Conservation (phyloP, 2,113 vertebrate species). For the Furnarius figulus region DNA sequence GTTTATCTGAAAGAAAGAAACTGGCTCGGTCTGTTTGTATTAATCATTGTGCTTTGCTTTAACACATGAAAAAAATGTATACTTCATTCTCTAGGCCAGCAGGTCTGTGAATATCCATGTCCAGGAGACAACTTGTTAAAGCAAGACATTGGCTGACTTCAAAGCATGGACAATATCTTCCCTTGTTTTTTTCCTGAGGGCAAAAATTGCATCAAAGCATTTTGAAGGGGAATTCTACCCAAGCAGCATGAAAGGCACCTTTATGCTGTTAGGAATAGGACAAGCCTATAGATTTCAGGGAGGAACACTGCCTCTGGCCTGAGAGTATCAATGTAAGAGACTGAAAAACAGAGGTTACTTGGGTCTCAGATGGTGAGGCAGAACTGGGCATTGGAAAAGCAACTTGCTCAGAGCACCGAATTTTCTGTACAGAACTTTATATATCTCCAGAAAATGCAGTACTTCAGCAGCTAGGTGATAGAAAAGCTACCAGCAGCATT, state of each 20-base stretch:
- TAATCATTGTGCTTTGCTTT: slow-evolving; percentile 12
- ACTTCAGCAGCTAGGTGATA: background rate
- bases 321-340: background rate
- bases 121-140: background rate
- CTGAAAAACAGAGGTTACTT: background rate
- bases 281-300: background rate
- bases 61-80: background rate
- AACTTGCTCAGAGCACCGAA: background rate
- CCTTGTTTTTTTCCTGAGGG: background rate
- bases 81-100: background rate
- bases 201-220: slow-evolving; percentile 14
- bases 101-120: background rate
- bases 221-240: background rate
- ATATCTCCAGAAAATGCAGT: background rate
- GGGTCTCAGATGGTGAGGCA: background rate
- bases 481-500: background rate
- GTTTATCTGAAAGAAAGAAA: slow-evolving; percentile 10
- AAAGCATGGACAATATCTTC: background rate
- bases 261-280: background rate
- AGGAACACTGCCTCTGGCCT: background rate
- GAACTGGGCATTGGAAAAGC: background rate
- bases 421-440: background rate
- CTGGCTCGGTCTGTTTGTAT: background rate
- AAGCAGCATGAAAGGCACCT: background rate
- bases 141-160: background rate